Evolutionary conservation across 2,797 vertebrate species (phyloP), one percentile per base, ranked within the genome.

Genomic region (Brachyrhaphis roseni): DNA sequence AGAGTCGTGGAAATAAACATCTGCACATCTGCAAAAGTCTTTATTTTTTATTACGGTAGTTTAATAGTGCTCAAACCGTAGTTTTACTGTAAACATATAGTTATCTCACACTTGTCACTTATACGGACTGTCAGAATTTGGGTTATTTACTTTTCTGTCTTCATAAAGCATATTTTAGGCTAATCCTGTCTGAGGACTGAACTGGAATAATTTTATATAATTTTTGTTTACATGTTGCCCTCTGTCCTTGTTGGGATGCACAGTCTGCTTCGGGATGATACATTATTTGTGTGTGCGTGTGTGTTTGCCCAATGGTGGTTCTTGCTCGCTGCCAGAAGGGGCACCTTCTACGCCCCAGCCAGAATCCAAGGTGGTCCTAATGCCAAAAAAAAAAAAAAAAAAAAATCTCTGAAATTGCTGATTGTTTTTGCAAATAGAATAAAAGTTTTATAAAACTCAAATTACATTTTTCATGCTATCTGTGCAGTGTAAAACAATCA

Each of bases 1-100:
- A 51, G 80, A 81, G 51, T 74, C 74, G 74, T 85, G 79, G 84
- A 82, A 88, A 88, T 86, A 90, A 90, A 88, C 90, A 90, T 0
- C 79, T 78, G 0, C 62, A 77, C 82, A 83, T 85, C 86, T 73
- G 68, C 75, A 53, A 47, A 26, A 55, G 62, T 41, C 57, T 43
- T 23, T 51, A 34, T 62, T 55, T 55, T 57, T n/a, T 0, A 41
- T 75, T 55, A 28, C 64, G 23, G 18, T 8, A 8, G 45, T 77
- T 80, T 80, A 75, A 62, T 20, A 28, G 23, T n/a, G 12, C 16
- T 71, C 11, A 71, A 28, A 45, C 5, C 12, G 23, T 8, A 26
- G 11, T 39, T 71, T 43, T 45, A 70, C 13, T 45, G 41, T 46
- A n/a, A 8, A 16, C 26, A 34, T 71, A 0, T 13, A 20, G 39